Percentiles rank a stretch among this genome's conserved stretches.
These are phyloP conservation scores for Candoia aspera DNA, from an alignment of 2,113 vertebrate genomes.

Conservation along the genomic window DNA sequence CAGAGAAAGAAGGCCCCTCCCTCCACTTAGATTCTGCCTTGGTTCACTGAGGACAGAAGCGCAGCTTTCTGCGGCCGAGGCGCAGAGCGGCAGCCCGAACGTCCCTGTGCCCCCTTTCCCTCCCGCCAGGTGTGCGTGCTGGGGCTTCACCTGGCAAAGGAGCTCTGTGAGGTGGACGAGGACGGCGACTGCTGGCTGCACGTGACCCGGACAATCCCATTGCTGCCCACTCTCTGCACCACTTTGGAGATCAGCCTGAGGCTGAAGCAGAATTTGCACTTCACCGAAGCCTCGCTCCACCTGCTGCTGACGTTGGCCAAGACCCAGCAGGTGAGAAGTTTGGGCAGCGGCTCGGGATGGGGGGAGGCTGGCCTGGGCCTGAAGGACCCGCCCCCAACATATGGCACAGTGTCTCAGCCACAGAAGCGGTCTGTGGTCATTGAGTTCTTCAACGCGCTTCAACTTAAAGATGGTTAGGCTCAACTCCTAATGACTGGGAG, in stretches of 20 bases:
- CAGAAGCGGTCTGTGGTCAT: no score
- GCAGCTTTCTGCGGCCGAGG: neutral
- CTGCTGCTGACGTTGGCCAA: constrained; percentile 92
- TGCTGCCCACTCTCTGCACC: constrained; percentile 87
- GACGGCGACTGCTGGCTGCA: constrained; percentile 91
- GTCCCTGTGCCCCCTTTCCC: no score
- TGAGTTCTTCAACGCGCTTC: no score
- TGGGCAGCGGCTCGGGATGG: no score
- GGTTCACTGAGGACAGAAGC: neutral
- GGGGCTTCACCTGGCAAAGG: constrained; percentile 92
- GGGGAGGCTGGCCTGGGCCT: no score
- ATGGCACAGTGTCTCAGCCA: no score
- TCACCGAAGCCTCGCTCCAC: constrained; percentile 90
- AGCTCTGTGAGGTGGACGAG: constrained; percentile 90
- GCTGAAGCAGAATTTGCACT: constrained; percentile 92
- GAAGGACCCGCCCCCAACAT: no score
- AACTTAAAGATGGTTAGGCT: no score
- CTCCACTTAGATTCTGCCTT: neutral
- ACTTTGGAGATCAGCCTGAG: constrained; percentile 91
- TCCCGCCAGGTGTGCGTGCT: constrained; percentile 88
- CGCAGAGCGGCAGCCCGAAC: accelerated
- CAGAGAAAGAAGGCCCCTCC: neutral
- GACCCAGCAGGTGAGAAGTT: constrained; percentile 85
- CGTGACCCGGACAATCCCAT: constrained; percentile 86
- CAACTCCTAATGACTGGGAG: no score